Evolutionary conservation across 2,797 vertebrate genomes (phyloP).

Genomic region (Neoniphon sammara): DNA sequence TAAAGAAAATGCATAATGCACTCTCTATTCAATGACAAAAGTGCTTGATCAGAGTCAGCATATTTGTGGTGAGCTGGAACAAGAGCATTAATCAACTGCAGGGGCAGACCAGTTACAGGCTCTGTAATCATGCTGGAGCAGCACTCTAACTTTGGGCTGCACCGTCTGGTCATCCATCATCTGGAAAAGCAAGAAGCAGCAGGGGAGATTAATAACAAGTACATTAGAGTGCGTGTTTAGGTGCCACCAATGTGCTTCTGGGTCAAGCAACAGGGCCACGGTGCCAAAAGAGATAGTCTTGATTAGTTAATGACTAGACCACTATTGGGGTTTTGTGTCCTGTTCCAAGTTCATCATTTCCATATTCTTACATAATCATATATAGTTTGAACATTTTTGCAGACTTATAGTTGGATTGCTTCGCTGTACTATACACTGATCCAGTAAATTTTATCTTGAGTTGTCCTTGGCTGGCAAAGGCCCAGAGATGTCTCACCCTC

Average conservation of each 20-base stretch:
- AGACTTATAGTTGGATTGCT: background rate
- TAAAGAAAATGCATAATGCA: conserved; percentile 58
- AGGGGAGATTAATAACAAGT: conserved; percentile 83
- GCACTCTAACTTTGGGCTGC: conserved; percentile 75
- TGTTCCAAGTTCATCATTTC: conserved; percentile 23
- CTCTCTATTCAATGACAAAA: conserved; percentile 69
- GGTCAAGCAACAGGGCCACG: conserved; percentile 58
- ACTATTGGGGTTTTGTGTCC: background rate
- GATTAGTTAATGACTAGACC: conserved; percentile 65
- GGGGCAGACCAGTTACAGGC: conserved; percentile 81
- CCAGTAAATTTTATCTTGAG: too few species aligned
- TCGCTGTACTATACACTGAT: background rate
- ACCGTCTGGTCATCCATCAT: conserved; percentile 79
- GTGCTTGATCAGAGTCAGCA: conserved; percentile 80
- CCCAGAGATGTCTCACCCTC: too few species aligned
- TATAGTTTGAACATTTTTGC: background rate
- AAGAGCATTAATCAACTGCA: conserved; percentile 83
- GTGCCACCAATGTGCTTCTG: conserved; percentile 69
- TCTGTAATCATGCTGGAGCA: conserved; percentile 80
- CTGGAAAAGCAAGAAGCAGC: conserved; percentile 69
- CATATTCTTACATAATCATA: background rate
- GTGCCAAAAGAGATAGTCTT: conserved; percentile 66
- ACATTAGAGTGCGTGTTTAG: conserved; percentile 82
- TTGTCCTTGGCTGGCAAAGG: too few species aligned
- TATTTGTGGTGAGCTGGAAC: conserved; percentile 78